A percentile compares a stretch with the other conserved stretches of the same genome.
phyloP scores from a whole-genome alignment of 2,113 vertebrate genomes.

The Eupsittula cactorum region DNA sequence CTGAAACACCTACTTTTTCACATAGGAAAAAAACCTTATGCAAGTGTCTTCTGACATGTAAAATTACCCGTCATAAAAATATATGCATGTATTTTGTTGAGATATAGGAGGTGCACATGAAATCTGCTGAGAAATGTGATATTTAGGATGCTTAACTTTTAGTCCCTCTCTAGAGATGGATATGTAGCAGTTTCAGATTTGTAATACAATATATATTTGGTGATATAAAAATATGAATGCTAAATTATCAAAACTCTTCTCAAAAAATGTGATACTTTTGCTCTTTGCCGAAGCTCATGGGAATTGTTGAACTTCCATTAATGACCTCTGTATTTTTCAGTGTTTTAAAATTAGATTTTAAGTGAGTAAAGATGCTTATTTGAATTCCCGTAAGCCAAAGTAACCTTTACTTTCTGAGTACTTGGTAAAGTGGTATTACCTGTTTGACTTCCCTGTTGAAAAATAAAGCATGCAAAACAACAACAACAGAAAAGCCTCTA shows the following conservation, averaged over 20 bases:
- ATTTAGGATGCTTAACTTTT: not conserved
- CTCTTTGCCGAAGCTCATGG: not conserved
- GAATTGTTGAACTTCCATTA: not conserved
- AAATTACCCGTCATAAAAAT: not conserved
- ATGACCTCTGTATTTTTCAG: not conserved
- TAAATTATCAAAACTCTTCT: not conserved
- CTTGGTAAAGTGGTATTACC: not conserved
- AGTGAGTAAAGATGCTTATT: not conserved
- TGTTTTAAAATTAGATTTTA: not conserved
- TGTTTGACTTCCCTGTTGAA: not conserved
- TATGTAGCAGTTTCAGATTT: not conserved
- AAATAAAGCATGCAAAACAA: not conserved
- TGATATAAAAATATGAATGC: not conserved
- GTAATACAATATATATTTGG: not conserved
- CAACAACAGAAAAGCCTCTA: accelerated
- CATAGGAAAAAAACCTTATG: not conserved
- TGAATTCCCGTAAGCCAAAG: not conserved
- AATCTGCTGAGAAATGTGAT: not conserved
- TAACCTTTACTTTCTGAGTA: not conserved
- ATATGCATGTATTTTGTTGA: not conserved
- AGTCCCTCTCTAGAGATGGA: not conserved
- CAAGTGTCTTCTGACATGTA: not conserved
- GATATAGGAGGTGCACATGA: not conserved
- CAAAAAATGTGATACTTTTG: not conserved
- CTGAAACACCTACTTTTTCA: not conserved